Evolutionary conservation across 1,140 invertebrate genomes (phyloP).

Genomic region (Drepana arcuata): DNA sequence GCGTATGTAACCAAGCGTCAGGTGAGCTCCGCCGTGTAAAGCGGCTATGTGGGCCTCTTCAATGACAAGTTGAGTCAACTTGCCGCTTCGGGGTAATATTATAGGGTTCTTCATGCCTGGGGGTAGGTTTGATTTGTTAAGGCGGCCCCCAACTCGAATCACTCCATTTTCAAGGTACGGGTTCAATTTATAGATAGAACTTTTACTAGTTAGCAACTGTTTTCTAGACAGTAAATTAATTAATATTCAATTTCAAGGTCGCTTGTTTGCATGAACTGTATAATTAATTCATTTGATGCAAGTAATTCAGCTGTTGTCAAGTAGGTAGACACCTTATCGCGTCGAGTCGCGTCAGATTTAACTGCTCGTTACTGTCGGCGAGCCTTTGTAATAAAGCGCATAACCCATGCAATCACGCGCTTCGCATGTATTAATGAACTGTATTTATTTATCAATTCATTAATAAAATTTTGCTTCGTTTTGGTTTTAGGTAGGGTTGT

Average conservation of each 20-base stretch:
- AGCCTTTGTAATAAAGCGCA: neutral
- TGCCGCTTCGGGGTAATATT: conserved; percentile 11
- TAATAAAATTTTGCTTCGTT: neutral
- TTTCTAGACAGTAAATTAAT: neutral
- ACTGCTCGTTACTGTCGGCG: neutral
- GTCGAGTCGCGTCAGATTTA: neutral
- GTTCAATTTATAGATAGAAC: neutral
- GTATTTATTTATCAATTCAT: neutral
- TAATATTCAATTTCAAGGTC: neutral
- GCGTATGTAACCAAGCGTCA: conserved; percentile 16
- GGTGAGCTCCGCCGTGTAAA: conserved; percentile 22
- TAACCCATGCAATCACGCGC: neutral
- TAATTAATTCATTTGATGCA: neutral
- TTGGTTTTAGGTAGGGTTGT: neutral
- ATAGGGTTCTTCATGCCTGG: conserved; percentile 8
- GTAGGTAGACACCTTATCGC: neutral
- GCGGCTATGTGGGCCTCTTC: conserved; percentile 11
- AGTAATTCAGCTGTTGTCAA: neutral
- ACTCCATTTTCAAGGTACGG: neutral
- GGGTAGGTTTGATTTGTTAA: conserved; percentile 5
- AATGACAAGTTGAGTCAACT: conserved; percentile 17
- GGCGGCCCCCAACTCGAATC: conserved; percentile 23
- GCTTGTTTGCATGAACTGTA: neutral
- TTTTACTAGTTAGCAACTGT: neutral
- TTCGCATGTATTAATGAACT: neutral